A percentile compares a stretch with the other conserved stretches of the same genome.
Conservation (phyloP, 2,888 invertebrate species). For the Cistogaster globosa region DNA sequence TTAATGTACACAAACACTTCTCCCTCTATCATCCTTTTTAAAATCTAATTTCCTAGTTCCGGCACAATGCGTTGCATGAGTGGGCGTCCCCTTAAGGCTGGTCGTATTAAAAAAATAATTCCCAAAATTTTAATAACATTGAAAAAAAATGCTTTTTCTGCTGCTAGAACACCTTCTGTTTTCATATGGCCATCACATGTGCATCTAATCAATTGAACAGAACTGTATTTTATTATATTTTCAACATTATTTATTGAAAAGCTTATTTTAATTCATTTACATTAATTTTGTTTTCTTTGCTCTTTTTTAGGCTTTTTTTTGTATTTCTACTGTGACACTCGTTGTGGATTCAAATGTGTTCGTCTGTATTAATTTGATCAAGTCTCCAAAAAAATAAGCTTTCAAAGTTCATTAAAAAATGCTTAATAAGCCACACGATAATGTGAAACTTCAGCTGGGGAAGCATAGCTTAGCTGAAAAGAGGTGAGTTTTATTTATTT, state of each 20-base stretch:
- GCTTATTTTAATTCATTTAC: neutral
- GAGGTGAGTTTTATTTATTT: constrained; percentile 54
- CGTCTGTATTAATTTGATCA: neutral
- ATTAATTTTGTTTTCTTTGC: constrained; percentile 29
- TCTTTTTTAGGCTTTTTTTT: constrained; percentile 60
- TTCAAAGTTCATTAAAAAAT: neutral
- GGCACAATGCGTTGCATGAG: too few relatives aligned
- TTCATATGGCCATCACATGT: too few relatives aligned
- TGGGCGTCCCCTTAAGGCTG: too few relatives aligned
- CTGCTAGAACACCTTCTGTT: too few relatives aligned
- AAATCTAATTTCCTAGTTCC: too few relatives aligned
- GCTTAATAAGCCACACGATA: constrained; percentile 79
- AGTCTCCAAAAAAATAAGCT: constrained; percentile 52
- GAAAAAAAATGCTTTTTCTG: too few relatives aligned
- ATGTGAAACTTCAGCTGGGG: constrained; percentile 81
- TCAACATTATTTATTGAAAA: neutral
- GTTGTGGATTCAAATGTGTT: neutral
- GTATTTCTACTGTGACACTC: neutral
- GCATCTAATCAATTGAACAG: too few relatives aligned
- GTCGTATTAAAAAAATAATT: too few relatives aligned
- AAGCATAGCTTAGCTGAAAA: constrained; percentile 68
- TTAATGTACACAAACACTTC: too few relatives aligned
- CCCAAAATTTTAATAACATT: too few relatives aligned
- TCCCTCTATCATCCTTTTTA: too few relatives aligned
- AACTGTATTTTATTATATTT: neutral